Conservation (phyloP, 2,888 invertebrate species). For the Vanessa cardui region DNA sequence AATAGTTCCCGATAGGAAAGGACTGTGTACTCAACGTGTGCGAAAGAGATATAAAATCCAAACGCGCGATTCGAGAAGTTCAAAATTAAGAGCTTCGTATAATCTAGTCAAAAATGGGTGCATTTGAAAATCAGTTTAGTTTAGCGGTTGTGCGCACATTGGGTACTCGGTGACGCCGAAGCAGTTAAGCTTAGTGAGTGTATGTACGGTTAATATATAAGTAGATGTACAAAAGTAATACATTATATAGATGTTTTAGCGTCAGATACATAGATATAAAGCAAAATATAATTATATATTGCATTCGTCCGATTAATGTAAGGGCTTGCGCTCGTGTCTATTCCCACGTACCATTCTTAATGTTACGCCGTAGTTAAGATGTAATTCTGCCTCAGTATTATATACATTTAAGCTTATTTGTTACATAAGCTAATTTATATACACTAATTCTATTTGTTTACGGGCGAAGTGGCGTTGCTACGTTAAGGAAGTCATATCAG, state of each 20-base stretch:
- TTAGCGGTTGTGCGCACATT: constrained; percentile 64
- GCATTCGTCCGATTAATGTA: constrained; percentile 83
- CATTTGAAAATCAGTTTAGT: constrained; percentile 33
- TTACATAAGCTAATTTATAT: constrained; percentile 82
- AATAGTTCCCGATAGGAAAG: constrained; percentile 62
- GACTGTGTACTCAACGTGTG: constrained; percentile 74
- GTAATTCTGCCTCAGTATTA: constrained; percentile 84
- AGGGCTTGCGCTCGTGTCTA: constrained; percentile 83
- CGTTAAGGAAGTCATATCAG: constrained; percentile 79
- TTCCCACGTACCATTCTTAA: constrained; percentile 80
- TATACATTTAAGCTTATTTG: constrained; percentile 83
- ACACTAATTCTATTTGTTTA: constrained; percentile 79
- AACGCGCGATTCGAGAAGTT: constrained; percentile 20
- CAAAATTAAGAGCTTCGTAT: constrained; percentile 45
- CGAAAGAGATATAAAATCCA: constrained; percentile 39
- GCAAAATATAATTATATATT: constrained; percentile 82
- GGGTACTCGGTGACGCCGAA: constrained; percentile 68
- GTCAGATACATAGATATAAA: constrained; percentile 83
- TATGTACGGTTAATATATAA: constrained; percentile 81
- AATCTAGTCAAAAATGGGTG: constrained; percentile 59
- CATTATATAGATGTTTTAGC: constrained; percentile 83
- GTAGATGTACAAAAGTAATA: constrained; percentile 84
- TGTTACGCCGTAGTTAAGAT: constrained; percentile 82
- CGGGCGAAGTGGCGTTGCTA: constrained; percentile 77
- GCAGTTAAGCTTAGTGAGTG: constrained; percentile 80